Conservation (phyloP, 2,113 vertebrate genomes). For the Agapornis roseicollis region DNA sequence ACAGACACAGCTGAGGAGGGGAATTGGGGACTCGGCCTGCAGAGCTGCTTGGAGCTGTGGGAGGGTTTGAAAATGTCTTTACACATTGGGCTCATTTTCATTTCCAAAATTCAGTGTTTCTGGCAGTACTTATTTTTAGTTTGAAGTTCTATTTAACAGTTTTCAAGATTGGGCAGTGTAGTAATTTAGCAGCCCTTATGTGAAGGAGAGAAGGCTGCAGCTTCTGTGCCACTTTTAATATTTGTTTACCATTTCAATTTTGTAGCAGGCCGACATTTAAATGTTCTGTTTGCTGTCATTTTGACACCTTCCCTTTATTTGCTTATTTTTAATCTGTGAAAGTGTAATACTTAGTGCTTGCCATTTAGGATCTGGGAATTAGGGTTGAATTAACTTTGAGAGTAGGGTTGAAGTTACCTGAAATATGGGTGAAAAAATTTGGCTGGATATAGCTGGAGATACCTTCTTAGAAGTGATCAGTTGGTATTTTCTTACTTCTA, state of each 20-base stretch:
- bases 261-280: not conserved
- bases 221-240: slow-evolving; percentile 57
- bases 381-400: not conserved
- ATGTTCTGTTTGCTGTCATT: slow-evolving; percentile 45
- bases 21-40: not conserved
- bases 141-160: slow-evolving; percentile 50
- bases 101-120: slow-evolving; percentile 60
- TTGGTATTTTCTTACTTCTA: not conserved
- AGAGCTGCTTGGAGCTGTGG: not conserved
- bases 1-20: not conserved
- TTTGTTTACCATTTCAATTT: slow-evolving; percentile 38
- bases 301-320: slow-evolving; percentile 54
- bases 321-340: slow-evolving; percentile 23
- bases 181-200: slow-evolving; percentile 60
- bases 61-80: slow-evolving; percentile 35
- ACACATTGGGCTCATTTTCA: slow-evolving; percentile 18
- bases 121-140: slow-evolving; percentile 60
- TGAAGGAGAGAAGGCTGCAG: slow-evolving; percentile 40
- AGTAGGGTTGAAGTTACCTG: not conserved
- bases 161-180: slow-evolving; percentile 14
- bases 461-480: not conserved
- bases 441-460: not conserved
- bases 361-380: not conserved
- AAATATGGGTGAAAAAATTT: not conserved
- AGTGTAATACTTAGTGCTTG: not conserved